Base-by-base conservation (phyloP, 2,888 invertebrate species). In the Cantharis nigra region DNA sequence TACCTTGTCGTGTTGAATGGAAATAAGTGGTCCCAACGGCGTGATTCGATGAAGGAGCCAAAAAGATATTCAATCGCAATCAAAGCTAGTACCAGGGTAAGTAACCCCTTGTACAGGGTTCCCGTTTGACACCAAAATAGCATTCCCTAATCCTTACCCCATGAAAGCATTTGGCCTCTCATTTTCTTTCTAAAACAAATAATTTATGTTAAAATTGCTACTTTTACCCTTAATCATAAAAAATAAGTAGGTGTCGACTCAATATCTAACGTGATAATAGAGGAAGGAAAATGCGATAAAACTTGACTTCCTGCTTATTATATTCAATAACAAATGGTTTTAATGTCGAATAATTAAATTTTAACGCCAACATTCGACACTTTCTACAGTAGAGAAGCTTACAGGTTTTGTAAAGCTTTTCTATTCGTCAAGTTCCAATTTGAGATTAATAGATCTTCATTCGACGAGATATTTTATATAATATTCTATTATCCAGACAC, bases 51-150 rank as follows among this genome's bases (percentile, higher is more conserved):
- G 79, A 93, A 91, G 74, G 92, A 91, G 82, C 92, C 93, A 88
- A 92, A 92, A 80, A 93, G 90, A 89, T 92, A 94, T 88, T 94
- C 93, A 71, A 94, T 90, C n/a, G 91, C 91, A 74, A 93, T 92
- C 73, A 94, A 90, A 78, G 92, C 91, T 80, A 93, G 87, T 85
- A 94, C 91, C 83, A 92, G 88, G 83, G 89, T 87, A 83, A 90
- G 88, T 80, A 91, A 86, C 85, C 90, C 89, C 89, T 91, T 91
- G 88, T 90, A 91, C 82, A 91, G 88, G 88, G 90, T 89, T 87
- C 89, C 88, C 84, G 89, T 89, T 85, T 79, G 74, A 79, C 89
- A 88, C 88, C 89, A 89, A 85, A 63, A 72, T 30, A 67, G 78
- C 78, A 78, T 78, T 70, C 76, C 76, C 76, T 72, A 72, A 18